Percentiles rank a stretch among this genome's conserved stretches.
These are phyloP conservation scores for Gulo gulo DNA, from an alignment of 2,113 vertebrate genomes.

Conservation along the genomic window DNA sequence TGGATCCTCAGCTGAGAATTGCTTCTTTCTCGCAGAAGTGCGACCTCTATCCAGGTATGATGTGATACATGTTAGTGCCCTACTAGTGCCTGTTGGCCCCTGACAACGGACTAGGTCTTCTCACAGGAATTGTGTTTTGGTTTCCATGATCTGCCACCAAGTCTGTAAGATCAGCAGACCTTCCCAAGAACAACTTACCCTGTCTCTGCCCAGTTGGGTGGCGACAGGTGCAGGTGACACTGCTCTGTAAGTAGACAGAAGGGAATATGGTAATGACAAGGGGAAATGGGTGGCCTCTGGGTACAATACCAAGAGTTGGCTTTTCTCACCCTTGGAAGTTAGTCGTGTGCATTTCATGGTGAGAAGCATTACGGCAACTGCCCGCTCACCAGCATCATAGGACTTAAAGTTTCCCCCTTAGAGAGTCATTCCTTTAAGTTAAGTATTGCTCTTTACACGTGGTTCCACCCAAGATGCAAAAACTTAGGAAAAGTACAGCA, in stretches of 20 bases:
- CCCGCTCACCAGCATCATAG: not conserved
- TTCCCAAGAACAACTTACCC: not conserved
- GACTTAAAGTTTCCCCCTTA: not conserved
- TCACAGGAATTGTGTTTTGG: not conserved
- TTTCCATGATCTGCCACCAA: not conserved
- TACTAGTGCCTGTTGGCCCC: accelerated
- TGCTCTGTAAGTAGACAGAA: not conserved
- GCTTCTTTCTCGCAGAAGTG: constrained; percentile 37
- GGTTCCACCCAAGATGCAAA: constrained; percentile 11
- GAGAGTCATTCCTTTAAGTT: not conserved
- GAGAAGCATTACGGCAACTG: not conserved
- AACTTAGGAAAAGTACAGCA: not conserved
- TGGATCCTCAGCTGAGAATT: not conserved
- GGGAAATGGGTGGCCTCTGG: not conserved
- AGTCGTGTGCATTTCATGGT: not conserved
- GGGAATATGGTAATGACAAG: not conserved
- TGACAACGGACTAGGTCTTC: not conserved
- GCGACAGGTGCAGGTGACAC: too few species aligned
- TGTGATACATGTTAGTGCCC: accelerated
- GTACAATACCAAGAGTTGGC: not conserved
- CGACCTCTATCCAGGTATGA: constrained; percentile 72
- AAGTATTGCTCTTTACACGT: not conserved
- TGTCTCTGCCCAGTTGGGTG: not conserved
- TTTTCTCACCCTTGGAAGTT: constrained; percentile 10
- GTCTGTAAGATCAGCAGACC: not conserved